Percentiles rank a stretch among this genome's conserved stretches.
These are phyloP conservation scores for Xyrichtys novacula DNA, from an alignment of 2,797 vertebrate species.

Conservation along the genomic window DNA sequence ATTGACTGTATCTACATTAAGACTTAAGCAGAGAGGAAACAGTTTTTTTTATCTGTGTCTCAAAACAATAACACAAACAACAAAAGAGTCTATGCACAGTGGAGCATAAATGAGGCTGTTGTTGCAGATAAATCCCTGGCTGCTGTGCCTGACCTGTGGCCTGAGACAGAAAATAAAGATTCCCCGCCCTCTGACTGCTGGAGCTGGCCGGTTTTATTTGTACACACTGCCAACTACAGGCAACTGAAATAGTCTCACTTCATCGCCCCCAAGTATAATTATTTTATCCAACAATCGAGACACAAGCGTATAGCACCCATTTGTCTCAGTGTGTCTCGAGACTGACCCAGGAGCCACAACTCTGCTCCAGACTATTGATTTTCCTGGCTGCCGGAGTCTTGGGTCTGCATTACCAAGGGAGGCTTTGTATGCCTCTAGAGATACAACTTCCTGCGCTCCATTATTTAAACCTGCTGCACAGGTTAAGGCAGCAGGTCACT, in stretches of 20 bases:
- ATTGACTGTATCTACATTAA: not conserved
- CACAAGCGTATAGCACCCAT: slow-evolving; percentile 21
- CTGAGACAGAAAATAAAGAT: not conserved
- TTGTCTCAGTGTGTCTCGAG: slow-evolving; percentile 34
- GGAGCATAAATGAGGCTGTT: not conserved
- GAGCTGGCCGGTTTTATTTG: slow-evolving; percentile 6
- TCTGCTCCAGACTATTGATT: slow-evolving; percentile 72
- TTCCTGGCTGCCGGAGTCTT: slow-evolving; percentile 52
- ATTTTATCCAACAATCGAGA: slow-evolving; percentile 28
- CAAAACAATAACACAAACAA: not conserved
- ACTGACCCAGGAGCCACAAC: slow-evolving; percentile 53
- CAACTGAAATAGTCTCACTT: slow-evolving; percentile 30
- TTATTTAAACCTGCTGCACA: slow-evolving; percentile 67
- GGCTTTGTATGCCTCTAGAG: slow-evolving; percentile 28
- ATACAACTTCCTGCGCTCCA: slow-evolving; percentile 49
- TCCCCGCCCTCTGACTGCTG: not conserved
- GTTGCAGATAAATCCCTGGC: not conserved
- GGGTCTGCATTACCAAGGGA: slow-evolving; percentile 39
- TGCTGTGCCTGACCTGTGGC: not conserved
- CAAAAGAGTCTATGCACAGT: not conserved
- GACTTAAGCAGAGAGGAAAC: not conserved
- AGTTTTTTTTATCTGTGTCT: not conserved
- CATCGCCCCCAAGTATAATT: slow-evolving; percentile 12
- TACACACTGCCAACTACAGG: not conserved
- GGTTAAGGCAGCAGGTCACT: slow-evolving; percentile 50